Conservation (phyloP, 2,888 invertebrate species). For the Lasioglossum marginatum region DNA sequence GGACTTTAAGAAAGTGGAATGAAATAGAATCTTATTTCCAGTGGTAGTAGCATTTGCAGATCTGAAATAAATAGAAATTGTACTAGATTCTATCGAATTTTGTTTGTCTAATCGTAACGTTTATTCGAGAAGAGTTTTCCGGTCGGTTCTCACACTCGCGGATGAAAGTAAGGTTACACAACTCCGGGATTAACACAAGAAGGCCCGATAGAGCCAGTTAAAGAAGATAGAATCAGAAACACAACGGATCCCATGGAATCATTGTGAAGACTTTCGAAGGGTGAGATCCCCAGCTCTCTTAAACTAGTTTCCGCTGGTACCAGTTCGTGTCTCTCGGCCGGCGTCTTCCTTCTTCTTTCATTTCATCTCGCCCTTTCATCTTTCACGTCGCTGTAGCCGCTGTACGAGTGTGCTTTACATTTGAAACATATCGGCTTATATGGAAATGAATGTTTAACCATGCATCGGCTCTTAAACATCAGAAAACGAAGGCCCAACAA, state of each 20-base stretch:
- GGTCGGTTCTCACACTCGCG: conserved; percentile 74
- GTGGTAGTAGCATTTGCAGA: no score
- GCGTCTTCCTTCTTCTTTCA: conserved; percentile 53
- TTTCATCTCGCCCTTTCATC: conserved; percentile 55
- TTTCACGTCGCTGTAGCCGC: conserved; percentile 53
- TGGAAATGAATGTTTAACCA: conserved; percentile 80
- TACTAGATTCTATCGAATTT: no score
- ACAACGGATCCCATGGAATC: conserved; percentile 67
- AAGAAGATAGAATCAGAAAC: conserved; percentile 69
- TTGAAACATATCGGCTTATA: conserved; percentile 80
- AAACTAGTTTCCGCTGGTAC: conserved; percentile 77
- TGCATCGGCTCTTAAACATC: conserved; percentile 69
- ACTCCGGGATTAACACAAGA: conserved; percentile 50
- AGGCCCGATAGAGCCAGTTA: conserved; percentile 68
- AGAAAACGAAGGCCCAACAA: conserved; percentile 45
- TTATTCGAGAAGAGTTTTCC: conserved; percentile 60
- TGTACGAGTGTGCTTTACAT: conserved; percentile 74
- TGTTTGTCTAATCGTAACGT: conserved; percentile 10
- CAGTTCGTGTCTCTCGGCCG: conserved; percentile 66
- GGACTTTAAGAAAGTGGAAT: no score
- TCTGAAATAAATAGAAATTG: no score
- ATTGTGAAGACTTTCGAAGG: conserved; percentile 70
- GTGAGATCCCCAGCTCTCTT: conserved; percentile 67
- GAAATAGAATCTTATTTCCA: no score
- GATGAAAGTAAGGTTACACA: conserved; percentile 30